Base-by-base conservation (phyloP, 2,888 invertebrate genomes). In the Acronicta alni region DNA sequence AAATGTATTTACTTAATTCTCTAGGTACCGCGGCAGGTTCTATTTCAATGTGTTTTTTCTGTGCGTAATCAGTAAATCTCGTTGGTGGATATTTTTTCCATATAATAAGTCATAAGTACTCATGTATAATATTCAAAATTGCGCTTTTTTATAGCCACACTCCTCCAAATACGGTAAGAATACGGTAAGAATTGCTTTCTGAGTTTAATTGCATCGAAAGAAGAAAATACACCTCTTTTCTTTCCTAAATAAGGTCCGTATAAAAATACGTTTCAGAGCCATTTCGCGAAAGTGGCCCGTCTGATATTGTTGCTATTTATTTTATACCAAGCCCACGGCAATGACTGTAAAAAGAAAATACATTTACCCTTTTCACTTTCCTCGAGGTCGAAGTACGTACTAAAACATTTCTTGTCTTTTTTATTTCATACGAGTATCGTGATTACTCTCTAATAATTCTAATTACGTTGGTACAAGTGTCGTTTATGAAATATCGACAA, bases 271-370 rank as follows among this genome's bases (percentile, higher is more conserved):
- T 67, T 62, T 51, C 67, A 60, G 60, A 66, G 62, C 69, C 70
- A 63, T 79, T 75, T 51, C 67, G 55, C 47, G 69, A 76, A 79
- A 76, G 70, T 71, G 70, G 64, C 57, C 62, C 55, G 55, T 39
- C 62, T 69, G 65, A 80, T 73, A 74, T 72, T 64, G 75, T 75
- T 62, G 72, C 71, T 71, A 79, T 75, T 79, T 75, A 75, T 72
- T 72, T 72, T 66, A 62, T 75, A 63, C 63, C 56, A 45, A 56
- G 62, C 60, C 49, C 39, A 60, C 57, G 60, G 67, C 62, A 58
- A 58, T 53, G 54, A 48, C 57, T 49, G 41, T 54, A 56, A 54
- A 41, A 49, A 42, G 57, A 60, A 56, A 70, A 55, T 49, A 55
- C 59, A 51, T 58, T 67, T 47, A 57, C 61, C 49, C 54, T 55